Evolutionary conservation across 92 coral and sea anemone species (phyloP), one percentile per base, ranked within the genome.

Genomic region (Epizoanthus stellaris): DNA sequence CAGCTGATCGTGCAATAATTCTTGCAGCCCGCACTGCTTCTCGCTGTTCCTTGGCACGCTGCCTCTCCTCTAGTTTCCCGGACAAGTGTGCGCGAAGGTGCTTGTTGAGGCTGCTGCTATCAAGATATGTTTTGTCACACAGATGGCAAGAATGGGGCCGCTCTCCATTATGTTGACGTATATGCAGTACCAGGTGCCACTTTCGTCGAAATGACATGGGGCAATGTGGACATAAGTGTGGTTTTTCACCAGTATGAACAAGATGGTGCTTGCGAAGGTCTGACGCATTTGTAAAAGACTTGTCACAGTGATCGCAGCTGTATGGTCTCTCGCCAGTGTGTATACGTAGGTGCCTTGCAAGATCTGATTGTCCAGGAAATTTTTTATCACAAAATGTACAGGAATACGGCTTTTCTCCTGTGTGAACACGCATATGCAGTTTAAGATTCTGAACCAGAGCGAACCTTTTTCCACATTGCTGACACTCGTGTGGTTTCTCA

Each of bases 281-380:
- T 14, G 82, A 77, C 13, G 72, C 38, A 2, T 70, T 61, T n/a
- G 40, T 58, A 63, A 77, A 77, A 43, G 82, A 57, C 40, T 77
- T 62, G 66, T 62, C 58, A 43, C 82, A 77, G 30, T 77, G 82
- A 10, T 77, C 82, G n/a, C 82, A 77, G 11, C n/a, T 63, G 67
- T 77, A 77, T 6, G 82, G 82, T 49, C 70, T 77, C 60, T 77
- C 82, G 12, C 82, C 82, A 62, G 82, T 77, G 25, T 77, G 82
- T 11, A 58, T 77, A 15, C 82, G 82, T 11, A 77, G 60, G 56
- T 77, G 82, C 16, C 82, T 61, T 13, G 82, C 82, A 43, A 77
- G 82, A 61, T 77, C 82, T 4, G 82, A 77, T 4, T 62, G 71
- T n/a, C 82, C 82, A 20, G 82, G 82, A 43, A 61, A 77, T 63